Conservation (phyloP, 2,113 vertebrate genomes). For the Serilophus lunatus region DNA sequence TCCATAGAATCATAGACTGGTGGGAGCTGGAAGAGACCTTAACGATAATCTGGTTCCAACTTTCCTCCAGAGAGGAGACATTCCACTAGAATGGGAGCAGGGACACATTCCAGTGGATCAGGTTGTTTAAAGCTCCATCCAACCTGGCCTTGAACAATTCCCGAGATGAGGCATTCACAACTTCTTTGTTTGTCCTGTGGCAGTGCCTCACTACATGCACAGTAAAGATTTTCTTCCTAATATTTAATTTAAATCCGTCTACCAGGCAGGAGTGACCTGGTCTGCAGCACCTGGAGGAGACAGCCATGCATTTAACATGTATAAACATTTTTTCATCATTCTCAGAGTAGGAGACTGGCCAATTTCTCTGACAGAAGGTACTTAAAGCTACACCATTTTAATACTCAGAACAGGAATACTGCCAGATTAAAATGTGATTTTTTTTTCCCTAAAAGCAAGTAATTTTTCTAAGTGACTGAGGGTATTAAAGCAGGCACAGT, state of each 20-base stretch:
- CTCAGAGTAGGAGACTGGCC: neutral
- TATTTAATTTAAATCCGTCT: neutral
- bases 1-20: neutral
- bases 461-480: neutral
- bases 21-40: neutral
- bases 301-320: neutral
- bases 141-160: neutral
- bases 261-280: neutral
- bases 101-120: neutral
- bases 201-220: neutral
- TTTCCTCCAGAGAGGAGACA: too few relatives aligned
- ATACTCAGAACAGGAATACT: neutral
- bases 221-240: neutral
- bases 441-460: neutral
- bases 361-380: neutral
- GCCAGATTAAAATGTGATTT: neutral
- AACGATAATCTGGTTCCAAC: neutral
- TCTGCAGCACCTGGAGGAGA: neutral
- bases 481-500: neutral
- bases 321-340: neutral
- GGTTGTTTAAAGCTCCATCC: neutral
- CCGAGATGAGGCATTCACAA: neutral
- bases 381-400: neutral
- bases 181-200: neutral
- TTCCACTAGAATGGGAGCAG: too few relatives aligned